Base-by-base conservation (phyloP, 2,888 invertebrate genomes). In the Epicampocera succincta region DNA sequence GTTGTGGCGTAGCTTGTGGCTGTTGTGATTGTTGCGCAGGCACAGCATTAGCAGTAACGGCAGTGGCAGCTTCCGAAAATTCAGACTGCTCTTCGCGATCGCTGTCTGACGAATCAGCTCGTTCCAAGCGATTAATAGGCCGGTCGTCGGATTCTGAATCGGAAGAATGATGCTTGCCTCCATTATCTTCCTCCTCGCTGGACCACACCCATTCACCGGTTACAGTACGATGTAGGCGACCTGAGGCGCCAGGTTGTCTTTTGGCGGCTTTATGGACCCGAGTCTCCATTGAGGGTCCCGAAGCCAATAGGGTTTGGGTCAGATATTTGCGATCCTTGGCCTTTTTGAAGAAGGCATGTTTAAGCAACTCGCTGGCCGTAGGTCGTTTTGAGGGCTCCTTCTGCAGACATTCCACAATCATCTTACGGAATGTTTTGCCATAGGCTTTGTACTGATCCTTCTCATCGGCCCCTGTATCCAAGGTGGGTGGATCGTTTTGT, bases 201-300 rank as follows among this genome's bases (percentile, higher is more conserved):
- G 98, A 98, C 98, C 99, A 99, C 80, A 98, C 98, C 99, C 99
- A 99, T 90, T 98, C 98, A 44, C 99, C 99, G 25, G 98, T 98
- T 87, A 97, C 96, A 85, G 98, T 98, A 87, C 98, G 94, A 91
- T 98, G 98, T 84, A 98, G 92, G 0, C 96, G 93, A 15, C 96
- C 96, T 21, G 95, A 95, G 0, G 97, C 94, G 33, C 97, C 97
- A 0, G 97, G 97, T 91, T 96, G 96, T 83, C 97, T 93, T 94
- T 92, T 96, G 38, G 91, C 88, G 0, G 91, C 97, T 93, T 98
- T 98, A 89, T 97, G 95, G 11, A 98, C 96, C 87, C 98, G 94
- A 5, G 96, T 96, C 91, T 97, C 97, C 91, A 97, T 94, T 88
- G 95, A 96, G 66, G 97, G 97, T 0, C 97, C 97, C 80, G 95